These are phyloP conservation scores for Thunnus albacares DNA, from an alignment of 2,797 vertebrate genomes.

Conservation along the genomic window DNA sequence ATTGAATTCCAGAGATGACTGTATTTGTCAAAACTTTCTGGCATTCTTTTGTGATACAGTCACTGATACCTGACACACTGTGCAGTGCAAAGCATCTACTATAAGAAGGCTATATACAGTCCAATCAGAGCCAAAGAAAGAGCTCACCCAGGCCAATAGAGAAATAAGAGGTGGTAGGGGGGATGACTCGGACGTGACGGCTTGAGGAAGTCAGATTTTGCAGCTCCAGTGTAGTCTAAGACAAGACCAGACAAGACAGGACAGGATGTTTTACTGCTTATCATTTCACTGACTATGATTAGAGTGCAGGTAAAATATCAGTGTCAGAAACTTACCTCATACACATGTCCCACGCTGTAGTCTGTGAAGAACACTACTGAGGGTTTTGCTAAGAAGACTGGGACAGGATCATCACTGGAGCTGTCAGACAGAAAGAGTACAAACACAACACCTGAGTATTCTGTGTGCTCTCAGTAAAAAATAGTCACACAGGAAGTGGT, in stretches of 20 bases:
- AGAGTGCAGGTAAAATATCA: neutral
- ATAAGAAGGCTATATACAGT: neutral
- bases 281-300: neutral
- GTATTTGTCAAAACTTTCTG: neutral
- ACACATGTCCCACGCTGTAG: constrained; percentile 90
- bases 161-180: constrained; percentile 91
- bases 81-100: neutral
- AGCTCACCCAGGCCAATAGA: constrained; percentile 91
- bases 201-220: constrained; percentile 90
- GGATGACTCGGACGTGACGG: constrained; percentile 90
- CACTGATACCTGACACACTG: constrained; percentile 7
- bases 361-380: constrained; percentile 88
- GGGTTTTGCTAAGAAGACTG: constrained; percentile 91
- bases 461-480: neutral
- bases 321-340: constrained; percentile 87
- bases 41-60: constrained; percentile 22
- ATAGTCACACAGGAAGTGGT: constrained; percentile 19
- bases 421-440: constrained; percentile 55
- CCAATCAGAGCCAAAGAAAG: constrained; percentile 13
- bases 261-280: constrained; percentile 2
- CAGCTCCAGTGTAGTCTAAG: constrained; percentile 90
- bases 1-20: constrained; percentile 33
- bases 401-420: constrained; percentile 73
- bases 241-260: neutral
- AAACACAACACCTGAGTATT: constrained; percentile 23